Base-by-base conservation (phyloP, 2,888 invertebrate species). In the Azorinus chamasolen region DNA sequence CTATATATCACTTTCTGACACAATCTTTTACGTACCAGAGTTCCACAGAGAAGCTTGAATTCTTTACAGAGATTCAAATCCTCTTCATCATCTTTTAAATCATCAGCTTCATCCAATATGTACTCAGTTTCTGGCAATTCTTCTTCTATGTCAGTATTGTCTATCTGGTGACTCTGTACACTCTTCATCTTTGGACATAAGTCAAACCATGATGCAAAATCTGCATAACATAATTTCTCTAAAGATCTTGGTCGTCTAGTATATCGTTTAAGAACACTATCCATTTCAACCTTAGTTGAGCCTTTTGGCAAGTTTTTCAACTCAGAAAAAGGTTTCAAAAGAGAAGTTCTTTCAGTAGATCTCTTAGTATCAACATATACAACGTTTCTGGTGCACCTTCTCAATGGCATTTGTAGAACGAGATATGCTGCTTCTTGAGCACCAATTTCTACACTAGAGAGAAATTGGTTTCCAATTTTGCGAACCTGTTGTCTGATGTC, bases 401-500 rank as follows among this genome's bases (percentile, higher is more conserved):
- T 24, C 32, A 80, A 53, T 37, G 77, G 77, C 61, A 80, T 70
- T 65, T 83, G 83, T 6, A 80, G 54, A n/a, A 78, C 54, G 14
- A 80, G 45, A 63, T 78, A 77, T 22, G 55, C 75, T 45, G 80
- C 78, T 54, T 83, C 75, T 32, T 80, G 80, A 22, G 70, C 79
- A 41, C 70, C 65, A 25, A 80, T 68, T 72, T 80, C 75, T 18
- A 74, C 68, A 62, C 58, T 66, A 10, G 62, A 72, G 8, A 81
- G 53, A 57, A 78, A 83, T 59, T 79, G 55, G 46, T 83, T 79
- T n/a, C 80, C 80, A 51, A 80, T 72, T 41, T 22, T 43, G 24
- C 77, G 39, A 2, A 83, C 83, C 61, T 81, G 80, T 22, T 79
- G 69, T 20, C 73, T 39, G 16, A 78, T 59, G 48, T 73, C 69